A percentile compares a stretch with the other conserved stretches of the same genome.
Conservation (phyloP, 2,113 vertebrate genomes). For the Aphyosemion australe region DNA sequence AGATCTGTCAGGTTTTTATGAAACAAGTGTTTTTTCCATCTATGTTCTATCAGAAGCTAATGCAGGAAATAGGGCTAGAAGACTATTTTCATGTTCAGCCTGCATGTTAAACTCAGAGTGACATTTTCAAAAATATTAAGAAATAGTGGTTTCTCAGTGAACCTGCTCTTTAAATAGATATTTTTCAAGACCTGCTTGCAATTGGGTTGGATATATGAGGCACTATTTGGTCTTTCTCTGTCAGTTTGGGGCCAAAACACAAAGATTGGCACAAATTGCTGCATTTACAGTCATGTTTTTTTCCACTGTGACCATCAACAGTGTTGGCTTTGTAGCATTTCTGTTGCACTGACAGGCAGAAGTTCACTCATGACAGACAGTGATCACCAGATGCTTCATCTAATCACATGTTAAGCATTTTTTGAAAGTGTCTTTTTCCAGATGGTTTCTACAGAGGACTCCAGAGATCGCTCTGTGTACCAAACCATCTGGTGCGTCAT, state of each 20-base stretch:
- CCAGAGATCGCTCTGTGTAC: not conserved
- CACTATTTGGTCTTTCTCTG: too few relatives aligned
- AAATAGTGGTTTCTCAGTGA: too few relatives aligned
- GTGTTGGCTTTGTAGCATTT: not conserved
- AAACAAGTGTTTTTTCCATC: too few relatives aligned
- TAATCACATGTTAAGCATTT: not conserved
- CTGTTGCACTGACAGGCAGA: not conserved
- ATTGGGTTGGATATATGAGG: too few relatives aligned
- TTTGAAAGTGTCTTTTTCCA: slow-evolving; percentile 7
- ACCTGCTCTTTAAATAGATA: too few relatives aligned
- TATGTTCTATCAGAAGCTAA: too few relatives aligned
- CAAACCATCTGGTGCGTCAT: slow-evolving; percentile 10
- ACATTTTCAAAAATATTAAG: too few relatives aligned
- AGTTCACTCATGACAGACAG: not conserved
- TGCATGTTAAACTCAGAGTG: too few relatives aligned
- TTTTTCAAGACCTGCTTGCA: too few relatives aligned
- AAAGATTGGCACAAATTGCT: not conserved
- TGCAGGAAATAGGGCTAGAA: too few relatives aligned
- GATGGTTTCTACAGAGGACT: not conserved
- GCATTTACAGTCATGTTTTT: not conserved
- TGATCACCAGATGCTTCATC: not conserved
- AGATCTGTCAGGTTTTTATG: too few relatives aligned
- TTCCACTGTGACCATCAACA: not conserved
- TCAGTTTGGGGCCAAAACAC: not conserved
- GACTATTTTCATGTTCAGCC: too few relatives aligned